Evolutionary conservation across 2,888 invertebrate genomes (phyloP), one percentile per base, ranked within the genome.

Genomic region (Melanargia galathea): DNA sequence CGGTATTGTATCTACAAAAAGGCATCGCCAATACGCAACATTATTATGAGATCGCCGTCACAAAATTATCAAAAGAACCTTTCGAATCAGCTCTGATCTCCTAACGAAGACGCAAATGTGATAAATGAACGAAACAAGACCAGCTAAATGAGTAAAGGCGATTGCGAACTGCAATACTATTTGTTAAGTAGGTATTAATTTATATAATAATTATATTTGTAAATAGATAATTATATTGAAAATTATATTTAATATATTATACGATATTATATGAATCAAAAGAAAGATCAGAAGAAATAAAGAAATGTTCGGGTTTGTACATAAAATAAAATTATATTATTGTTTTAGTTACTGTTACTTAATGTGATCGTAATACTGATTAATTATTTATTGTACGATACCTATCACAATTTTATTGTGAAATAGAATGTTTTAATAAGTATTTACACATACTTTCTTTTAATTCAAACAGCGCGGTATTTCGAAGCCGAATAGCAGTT

Each of bases 141-240:
- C 62, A 63, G 62, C 56, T 59, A 57, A 62, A 75, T 61, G 73
- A 74, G 74, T 73, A 75, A 77, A 79, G 81, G 78, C 79, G 80
- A 87, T 87, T 83, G 86, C 73, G 79, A 84, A 76, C 83, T 87
- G 90, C 90, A 91, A 91, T 91, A 90, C 86, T 87, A 87, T 80
- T 79, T 74, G 74, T 74, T 90, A 90, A 88, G 87, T 88, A 46
- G 16, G 2, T 22, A 22, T 46, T 43, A 86, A n/a, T n/a, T 86
- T 73, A 77, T 71, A 69, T 77, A 77, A 43, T 76, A 79, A 79
- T 78, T 74, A 66, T 70, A 66, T 70, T 75, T 88, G 87, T 87
- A 87, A 81, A 86, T 89, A 77, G 80, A 69, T 69, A 73, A 73
- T 66, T 70, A 70, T 75, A 75, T 68, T 65, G 68, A 70, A 70